A percentile compares a stretch with the other conserved stretches of the same genome.
These are phyloP conservation scores for Drosophila tropicalis DNA, from an alignment of 1,140 invertebrate genomes.

Conservation along the genomic window DNA sequence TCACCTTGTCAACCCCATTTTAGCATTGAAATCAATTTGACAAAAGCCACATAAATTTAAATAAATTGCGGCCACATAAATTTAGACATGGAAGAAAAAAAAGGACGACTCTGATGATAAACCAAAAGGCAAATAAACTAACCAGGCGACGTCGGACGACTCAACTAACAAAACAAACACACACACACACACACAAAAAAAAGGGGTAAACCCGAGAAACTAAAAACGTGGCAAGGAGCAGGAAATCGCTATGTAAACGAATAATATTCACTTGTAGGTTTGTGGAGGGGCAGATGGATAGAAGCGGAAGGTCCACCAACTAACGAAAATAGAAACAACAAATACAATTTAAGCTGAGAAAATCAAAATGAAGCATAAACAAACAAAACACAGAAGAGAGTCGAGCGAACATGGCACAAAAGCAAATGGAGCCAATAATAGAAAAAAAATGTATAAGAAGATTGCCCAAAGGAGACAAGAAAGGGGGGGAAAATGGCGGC, in stretches of 20 bases:
- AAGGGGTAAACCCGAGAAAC: conserved; percentile 53
- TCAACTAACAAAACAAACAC: conserved; percentile 77
- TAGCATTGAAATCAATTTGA: conserved; percentile 80
- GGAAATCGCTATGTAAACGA: conserved; percentile 52
- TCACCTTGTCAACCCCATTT: conserved; percentile 76
- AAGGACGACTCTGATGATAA: conserved; percentile 46
- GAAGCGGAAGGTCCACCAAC: conserved; percentile 30
- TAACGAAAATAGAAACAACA: conserved; percentile 78
- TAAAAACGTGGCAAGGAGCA: conserved; percentile 38
- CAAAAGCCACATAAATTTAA: conserved; percentile 80
- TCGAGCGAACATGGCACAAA: conserved; percentile 28
- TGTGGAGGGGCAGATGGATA: neutral
- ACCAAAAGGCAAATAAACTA: conserved; percentile 77
- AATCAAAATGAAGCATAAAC: conserved; percentile 80
- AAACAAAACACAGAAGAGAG: conserved; percentile 44
- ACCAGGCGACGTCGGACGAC: conserved; percentile 48
- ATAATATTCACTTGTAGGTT: conserved; percentile 39
- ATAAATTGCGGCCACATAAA: conserved; percentile 79
- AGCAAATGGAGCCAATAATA: conserved; percentile 79
- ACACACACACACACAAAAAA: conserved; percentile 24
- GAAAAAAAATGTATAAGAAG: conserved; percentile 42
- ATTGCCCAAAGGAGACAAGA: conserved; percentile 5
- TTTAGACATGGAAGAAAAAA: conserved; percentile 62
- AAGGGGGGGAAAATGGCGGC: neutral
- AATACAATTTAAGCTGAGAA: conserved; percentile 76